Conservation (phyloP, 2,888 invertebrate species). For the Diarsia brunnea region DNA sequence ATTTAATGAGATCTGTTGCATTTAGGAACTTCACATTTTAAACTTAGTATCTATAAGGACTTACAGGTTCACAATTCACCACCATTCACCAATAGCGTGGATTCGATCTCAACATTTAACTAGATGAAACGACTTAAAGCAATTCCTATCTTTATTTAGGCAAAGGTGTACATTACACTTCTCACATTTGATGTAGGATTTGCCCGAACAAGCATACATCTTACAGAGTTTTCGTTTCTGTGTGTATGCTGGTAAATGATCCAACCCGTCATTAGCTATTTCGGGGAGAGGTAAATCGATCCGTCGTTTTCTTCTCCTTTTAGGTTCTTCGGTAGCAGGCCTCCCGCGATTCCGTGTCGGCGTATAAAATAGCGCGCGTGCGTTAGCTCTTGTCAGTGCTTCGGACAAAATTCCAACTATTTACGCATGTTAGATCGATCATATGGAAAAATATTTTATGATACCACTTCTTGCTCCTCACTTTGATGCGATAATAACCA, state of each 20-base stretch:
- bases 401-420: slow-evolving; percentile 59
- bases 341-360: slow-evolving; percentile 34
- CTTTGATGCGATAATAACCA: slow-evolving; percentile 66
- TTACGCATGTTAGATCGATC: slow-evolving; percentile 60
- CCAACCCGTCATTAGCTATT: slow-evolving; percentile 28
- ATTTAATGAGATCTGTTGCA: too few relatives aligned
- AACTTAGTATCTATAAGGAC: too few relatives aligned
- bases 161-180: slow-evolving; percentile 15
- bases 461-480: slow-evolving; percentile 67
- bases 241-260: slow-evolving; percentile 18
- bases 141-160: not conserved
- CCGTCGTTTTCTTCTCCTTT: slow-evolving; percentile 28
- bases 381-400: slow-evolving; percentile 27
- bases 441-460: slow-evolving; percentile 66
- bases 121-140: too few relatives aligned
- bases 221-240: slow-evolving; percentile 10
- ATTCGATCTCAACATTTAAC: too few relatives aligned
- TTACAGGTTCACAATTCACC: too few relatives aligned
- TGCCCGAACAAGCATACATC: slow-evolving; percentile 8
- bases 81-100: too few relatives aligned
- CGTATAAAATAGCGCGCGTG: slow-evolving; percentile 35
- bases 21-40: too few relatives aligned
- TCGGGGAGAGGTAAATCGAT: slow-evolving; percentile 33
- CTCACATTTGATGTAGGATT: slow-evolving; percentile 29
- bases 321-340: slow-evolving; percentile 22